A percentile compares a stretch with the other conserved stretches of the same genome.
Conservation (phyloP, 2,888 invertebrate genomes). For the Muscina levida region DNA sequence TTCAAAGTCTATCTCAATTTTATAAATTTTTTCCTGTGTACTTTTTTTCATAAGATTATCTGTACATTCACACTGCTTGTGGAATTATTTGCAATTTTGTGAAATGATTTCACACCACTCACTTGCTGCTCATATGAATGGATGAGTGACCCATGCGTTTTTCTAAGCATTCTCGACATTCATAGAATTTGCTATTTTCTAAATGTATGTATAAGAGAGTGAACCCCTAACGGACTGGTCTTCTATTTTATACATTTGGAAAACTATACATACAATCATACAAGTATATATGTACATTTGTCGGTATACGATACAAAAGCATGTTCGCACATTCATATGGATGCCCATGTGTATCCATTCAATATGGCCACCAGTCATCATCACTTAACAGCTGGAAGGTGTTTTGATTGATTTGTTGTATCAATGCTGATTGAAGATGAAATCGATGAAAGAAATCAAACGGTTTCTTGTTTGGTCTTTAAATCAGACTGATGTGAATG, state of each 20-base stretch:
- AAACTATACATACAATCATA: background rate
- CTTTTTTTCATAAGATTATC: background rate
- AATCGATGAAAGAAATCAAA: slow-evolving; percentile 4
- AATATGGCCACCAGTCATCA: slow-evolving; percentile 20
- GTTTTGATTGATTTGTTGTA: slow-evolving; percentile 45
- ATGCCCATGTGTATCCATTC: background rate
- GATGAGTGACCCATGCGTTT: slow-evolving; percentile 4
- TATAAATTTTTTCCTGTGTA: background rate
- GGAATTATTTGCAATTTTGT: slow-evolving; percentile 51
- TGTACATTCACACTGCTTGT: slow-evolving; percentile 32
- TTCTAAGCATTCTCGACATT: slow-evolving; percentile 26
- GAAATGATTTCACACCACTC: slow-evolving; percentile 45
- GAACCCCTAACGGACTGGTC: slow-evolving; percentile 20
- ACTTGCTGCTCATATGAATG: slow-evolving; percentile 10
- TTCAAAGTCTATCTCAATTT: too few species aligned
- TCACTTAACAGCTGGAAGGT: slow-evolving; percentile 42
- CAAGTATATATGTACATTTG: background rate
- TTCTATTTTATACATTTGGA: too few species aligned
- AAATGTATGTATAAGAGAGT: slow-evolving; percentile 5
- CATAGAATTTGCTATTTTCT: slow-evolving; percentile 10
- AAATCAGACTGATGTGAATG: slow-evolving; percentile 12
- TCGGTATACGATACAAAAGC: too few species aligned
- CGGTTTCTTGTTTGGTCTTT: background rate
- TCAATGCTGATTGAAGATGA: slow-evolving; percentile 20
- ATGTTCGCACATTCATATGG: too few species aligned